Conservation (phyloP, 2,113 vertebrate genomes). For the Andinoacara biseriatus region DNA sequence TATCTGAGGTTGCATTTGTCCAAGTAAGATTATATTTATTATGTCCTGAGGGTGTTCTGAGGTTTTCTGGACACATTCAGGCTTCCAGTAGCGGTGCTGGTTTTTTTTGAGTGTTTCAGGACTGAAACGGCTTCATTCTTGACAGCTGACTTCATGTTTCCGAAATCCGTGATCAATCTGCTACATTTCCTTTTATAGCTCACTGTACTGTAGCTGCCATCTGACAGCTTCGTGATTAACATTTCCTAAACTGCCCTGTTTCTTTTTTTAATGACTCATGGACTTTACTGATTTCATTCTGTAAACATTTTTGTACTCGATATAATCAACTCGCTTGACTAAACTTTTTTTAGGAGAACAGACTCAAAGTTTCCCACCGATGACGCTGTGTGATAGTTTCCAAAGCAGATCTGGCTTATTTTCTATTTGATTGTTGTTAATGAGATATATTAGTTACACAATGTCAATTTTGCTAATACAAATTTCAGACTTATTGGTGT, state of each 20-base stretch:
- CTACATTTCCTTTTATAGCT: constrained; percentile 58
- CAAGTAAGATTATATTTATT: not conserved
- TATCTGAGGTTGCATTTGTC: not conserved
- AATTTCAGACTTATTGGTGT: not conserved
- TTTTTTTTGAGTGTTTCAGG: not conserved
- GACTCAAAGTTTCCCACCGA: not conserved
- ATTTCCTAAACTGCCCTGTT: not conserved
- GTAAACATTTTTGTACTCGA: constrained; percentile 9
- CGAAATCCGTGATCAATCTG: constrained; percentile 18
- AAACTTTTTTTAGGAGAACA: not conserved
- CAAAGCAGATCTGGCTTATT: not conserved
- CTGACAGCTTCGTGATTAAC: not conserved
- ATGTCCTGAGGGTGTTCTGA: not conserved
- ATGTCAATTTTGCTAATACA: not conserved
- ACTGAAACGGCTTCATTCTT: constrained; percentile 16
- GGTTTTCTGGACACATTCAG: not conserved
- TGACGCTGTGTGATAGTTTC: not conserved
- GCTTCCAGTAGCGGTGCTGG: not conserved
- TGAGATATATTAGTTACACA: not conserved
- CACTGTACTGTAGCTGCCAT: not conserved
- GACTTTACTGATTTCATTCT: constrained; percentile 29
- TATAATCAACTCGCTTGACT: not conserved
- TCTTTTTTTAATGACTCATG: constrained; percentile 37
- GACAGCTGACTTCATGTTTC: constrained; percentile 48
- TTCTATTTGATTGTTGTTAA: not conserved